Evolutionary conservation across 1,140 invertebrate species (phyloP).

Genomic region (Idris sp.): DNA sequence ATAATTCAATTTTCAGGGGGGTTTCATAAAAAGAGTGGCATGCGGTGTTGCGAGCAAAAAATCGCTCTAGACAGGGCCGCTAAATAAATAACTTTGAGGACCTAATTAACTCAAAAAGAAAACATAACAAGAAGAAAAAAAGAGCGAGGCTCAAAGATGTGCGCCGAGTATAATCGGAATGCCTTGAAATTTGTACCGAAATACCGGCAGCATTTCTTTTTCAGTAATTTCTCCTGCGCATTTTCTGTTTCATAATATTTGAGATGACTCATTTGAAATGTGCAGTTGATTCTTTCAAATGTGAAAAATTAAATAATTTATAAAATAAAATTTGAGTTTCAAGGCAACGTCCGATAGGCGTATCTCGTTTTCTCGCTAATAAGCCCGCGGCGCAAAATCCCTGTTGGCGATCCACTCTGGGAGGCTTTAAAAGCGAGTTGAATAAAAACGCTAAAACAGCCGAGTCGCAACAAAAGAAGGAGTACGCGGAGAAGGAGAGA

Average conservation of each 20-base stretch:
- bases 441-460: constrained; percentile 76
- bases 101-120: constrained; percentile 40
- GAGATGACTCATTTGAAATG: no score
- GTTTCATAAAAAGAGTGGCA: constrained; percentile 33
- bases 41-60: constrained; percentile 17
- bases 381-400: constrained; percentile 55
- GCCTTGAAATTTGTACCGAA: constrained; percentile 32
- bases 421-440: constrained; percentile 63
- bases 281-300: no score
- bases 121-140: no score
- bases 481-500: constrained; percentile 53
- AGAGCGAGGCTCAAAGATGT: constrained; percentile 23
- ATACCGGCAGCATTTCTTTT: constrained; percentile 28
- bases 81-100: constrained; percentile 52
- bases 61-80: no score
- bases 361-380: constrained; percentile 59
- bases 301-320: no score
- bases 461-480: constrained; percentile 77
- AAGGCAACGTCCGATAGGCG: constrained; percentile 42
- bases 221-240: constrained; percentile 27
- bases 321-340: no score
- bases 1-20: constrained; percentile 34
- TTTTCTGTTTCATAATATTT: no score
- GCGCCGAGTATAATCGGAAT: no score
- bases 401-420: constrained; percentile 56